These are phyloP conservation scores for Chaetoderma sp. DNA, from an alignment of 2,888 invertebrate species.

Conservation along the genomic window DNA sequence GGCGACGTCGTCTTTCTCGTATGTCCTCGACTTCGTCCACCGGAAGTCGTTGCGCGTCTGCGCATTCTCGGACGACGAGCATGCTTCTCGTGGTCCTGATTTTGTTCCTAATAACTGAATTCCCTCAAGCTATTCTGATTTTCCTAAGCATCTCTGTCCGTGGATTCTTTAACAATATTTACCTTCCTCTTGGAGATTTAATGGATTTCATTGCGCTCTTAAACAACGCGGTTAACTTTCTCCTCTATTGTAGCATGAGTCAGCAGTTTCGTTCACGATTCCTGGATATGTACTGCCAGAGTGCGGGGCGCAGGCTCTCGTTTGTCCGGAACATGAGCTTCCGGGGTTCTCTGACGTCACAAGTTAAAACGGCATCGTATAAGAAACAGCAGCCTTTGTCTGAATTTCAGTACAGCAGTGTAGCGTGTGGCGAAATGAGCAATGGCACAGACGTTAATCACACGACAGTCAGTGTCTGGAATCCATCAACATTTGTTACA, in stretches of 20 bases:
- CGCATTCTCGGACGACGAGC: constrained; percentile 81
- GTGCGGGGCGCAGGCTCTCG: too few relatives aligned
- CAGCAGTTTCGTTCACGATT: constrained; percentile 78
- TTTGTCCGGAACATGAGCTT: too few relatives aligned
- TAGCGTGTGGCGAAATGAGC: too few relatives aligned
- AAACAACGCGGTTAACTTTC: constrained; percentile 92
- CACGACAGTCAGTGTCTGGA: too few relatives aligned
- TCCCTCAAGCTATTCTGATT: constrained; percentile 83
- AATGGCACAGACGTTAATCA: too few relatives aligned
- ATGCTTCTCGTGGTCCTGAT: constrained; percentile 89
- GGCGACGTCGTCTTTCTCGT: constrained; percentile 46
- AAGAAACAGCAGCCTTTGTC: too few relatives aligned
- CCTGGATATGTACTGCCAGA: constrained; percentile 42
- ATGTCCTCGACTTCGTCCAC: constrained; percentile 39
- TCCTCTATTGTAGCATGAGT: constrained; percentile 93
- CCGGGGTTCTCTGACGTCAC: too few relatives aligned
- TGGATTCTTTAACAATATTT: constrained; percentile 75
- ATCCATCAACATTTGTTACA: too few relatives aligned
- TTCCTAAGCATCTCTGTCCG: constrained; percentile 80
- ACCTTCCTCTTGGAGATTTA: constrained; percentile 77
- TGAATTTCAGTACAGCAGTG: too few relatives aligned
- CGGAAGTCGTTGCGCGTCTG: constrained; percentile 35
- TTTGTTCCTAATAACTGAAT: constrained; percentile 88
- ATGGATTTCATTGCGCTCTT: constrained; percentile 91
- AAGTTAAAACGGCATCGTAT: too few relatives aligned